These are phyloP conservation scores for Andrena camellia DNA, from an alignment of 2,888 invertebrate species.

Conservation along the genomic window DNA sequence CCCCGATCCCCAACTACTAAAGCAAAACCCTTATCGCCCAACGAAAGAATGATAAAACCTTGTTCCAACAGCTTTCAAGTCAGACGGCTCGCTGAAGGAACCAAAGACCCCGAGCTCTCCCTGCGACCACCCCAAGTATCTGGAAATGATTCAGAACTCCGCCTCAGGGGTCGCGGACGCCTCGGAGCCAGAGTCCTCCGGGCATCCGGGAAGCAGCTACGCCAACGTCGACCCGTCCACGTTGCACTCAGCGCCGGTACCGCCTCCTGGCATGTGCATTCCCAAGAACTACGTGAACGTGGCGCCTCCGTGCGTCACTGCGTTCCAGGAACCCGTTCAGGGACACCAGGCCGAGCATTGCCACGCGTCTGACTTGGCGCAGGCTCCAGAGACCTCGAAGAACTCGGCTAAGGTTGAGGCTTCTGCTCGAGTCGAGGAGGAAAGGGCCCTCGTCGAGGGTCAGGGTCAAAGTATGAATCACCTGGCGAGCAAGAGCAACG, in stretches of 20 bases:
- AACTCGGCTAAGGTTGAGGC: conserved; percentile 30
- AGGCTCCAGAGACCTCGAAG: conserved; percentile 21
- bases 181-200: conserved; percentile 36
- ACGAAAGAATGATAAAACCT: not conserved
- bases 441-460: conserved; percentile 17
- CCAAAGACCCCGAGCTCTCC: conserved; percentile 80
- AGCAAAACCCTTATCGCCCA: no score
- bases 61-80: conserved; percentile 75
- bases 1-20: no score
- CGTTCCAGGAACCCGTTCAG: conserved; percentile 42
- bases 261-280: conserved; percentile 80
- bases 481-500: conserved; percentile 24
- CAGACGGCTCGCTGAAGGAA: conserved; percentile 73
- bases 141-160: conserved; percentile 67
- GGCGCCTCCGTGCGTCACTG: conserved; percentile 33
- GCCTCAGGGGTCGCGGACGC: conserved; percentile 9
- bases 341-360: conserved; percentile 28
- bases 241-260: conserved; percentile 64
- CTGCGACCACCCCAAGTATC: conserved; percentile 66
- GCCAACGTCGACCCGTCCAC: conserved; percentile 70
- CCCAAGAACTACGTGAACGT: conserved; percentile 78
- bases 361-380: conserved; percentile 2
- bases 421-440: not conserved
- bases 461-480: conserved; percentile 13
- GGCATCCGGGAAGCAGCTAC: conserved; percentile 64